Percentiles rank a stretch among this genome's conserved stretches.
Conservation (phyloP, 1,140 invertebrate genomes). For the Ptiloglossa arizonensis region DNA sequence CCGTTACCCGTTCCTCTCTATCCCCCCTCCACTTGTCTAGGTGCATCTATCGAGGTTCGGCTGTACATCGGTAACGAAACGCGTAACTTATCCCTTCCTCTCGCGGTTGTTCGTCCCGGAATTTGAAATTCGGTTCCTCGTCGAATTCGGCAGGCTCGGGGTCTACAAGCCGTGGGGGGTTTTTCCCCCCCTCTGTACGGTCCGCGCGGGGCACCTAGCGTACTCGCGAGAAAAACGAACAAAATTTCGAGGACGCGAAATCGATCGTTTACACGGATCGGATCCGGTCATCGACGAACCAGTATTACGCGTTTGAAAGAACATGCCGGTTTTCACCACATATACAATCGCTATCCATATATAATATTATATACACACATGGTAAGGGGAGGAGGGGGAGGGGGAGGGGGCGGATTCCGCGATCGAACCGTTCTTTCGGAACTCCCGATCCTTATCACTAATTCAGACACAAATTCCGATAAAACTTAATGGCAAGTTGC, state of each 20-base stretch:
- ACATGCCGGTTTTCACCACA: constrained; percentile 11
- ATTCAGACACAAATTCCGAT: constrained; percentile 40
- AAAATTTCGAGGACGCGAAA: constrained; percentile 6
- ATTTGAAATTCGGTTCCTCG: not conserved
- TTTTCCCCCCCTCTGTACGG: not conserved
- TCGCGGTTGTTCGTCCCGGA: not conserved
- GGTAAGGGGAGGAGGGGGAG: too few species aligned
- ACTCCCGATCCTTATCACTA: constrained; percentile 41
- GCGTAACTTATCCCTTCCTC: not conserved
- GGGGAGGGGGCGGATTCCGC: constrained; percentile 7
- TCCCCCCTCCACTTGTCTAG: too few species aligned
- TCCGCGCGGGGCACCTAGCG: not conserved
- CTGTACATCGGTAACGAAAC: not conserved
- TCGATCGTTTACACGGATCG: not conserved
- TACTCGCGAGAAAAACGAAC: not conserved
- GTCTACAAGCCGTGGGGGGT: not conserved
- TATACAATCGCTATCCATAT: constrained; percentile 34
- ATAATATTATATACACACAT: constrained; percentile 26
- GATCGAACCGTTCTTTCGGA: constrained; percentile 8
- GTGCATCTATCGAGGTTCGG: too few species aligned
- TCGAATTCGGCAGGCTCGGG: not conserved
- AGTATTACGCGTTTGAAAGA: constrained; percentile 12
- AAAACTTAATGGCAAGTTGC: constrained; percentile 49
- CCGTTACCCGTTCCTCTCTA: too few species aligned
- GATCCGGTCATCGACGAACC: not conserved